A percentile compares a stretch with the other conserved stretches of the same genome.
phyloP scores from a whole-genome alignment of 2,113 vertebrate genomes.

The Elephantulus edwardii region DNA sequence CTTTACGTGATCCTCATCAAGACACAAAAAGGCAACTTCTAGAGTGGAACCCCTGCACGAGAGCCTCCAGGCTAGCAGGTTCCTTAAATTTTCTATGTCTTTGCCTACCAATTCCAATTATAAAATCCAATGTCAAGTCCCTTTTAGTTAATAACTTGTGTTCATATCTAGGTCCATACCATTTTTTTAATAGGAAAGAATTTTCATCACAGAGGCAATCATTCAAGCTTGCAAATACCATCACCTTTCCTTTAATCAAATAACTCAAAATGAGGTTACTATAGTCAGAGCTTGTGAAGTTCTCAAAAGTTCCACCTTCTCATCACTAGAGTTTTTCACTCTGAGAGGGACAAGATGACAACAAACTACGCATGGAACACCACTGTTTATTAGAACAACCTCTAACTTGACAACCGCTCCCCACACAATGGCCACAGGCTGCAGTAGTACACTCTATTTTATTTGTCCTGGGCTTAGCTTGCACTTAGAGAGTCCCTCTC shows the following conservation, averaged over 20 bases:
- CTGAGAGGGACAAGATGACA: background rate
- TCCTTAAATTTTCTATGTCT: background rate
- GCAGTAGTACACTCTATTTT: background rate
- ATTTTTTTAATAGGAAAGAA: background rate
- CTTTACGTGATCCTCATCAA: too few species aligned
- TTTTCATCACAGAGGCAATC: background rate
- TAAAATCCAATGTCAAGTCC: background rate
- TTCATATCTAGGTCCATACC: background rate
- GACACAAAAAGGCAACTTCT: too few species aligned
- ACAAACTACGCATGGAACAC: background rate
- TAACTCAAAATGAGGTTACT: background rate
- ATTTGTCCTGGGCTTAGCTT: background rate
- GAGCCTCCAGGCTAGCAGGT: too few species aligned
- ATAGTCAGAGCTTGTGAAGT: background rate
- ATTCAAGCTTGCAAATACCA: background rate
- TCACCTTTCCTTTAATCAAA: background rate
- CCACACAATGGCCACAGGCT: background rate
- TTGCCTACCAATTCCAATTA: background rate
- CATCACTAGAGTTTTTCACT: background rate
- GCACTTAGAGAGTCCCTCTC: background rate
- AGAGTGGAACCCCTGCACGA: too few species aligned
- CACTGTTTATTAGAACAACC: background rate
- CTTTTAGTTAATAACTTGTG: background rate
- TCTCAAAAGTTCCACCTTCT: background rate
- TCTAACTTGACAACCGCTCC: background rate